phyloP scores from a whole-genome alignment of 2,797 vertebrate species.

The Sebastes iracundus region DNA sequence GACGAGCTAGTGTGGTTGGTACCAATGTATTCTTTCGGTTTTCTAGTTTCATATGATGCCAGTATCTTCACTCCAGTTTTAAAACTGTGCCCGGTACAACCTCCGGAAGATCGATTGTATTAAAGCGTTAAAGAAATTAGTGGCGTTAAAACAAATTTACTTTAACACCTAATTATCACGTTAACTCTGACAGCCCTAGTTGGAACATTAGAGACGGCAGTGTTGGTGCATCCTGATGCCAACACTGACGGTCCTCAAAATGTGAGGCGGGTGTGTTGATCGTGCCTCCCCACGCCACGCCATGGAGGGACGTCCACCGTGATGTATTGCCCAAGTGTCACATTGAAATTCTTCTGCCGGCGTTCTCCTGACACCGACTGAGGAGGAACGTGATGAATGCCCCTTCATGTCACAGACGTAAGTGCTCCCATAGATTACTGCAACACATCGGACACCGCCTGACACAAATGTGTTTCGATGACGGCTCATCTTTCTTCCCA shows the following conservation, averaged over 20 bases:
- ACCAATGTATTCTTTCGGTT: no score
- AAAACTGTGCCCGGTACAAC: no score
- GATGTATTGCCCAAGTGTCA: constrained; percentile 68
- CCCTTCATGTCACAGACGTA: constrained; percentile 68
- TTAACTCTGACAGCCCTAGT: neutral
- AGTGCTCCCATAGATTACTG: constrained; percentile 78
- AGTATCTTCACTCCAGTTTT: no score
- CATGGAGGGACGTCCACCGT: constrained; percentile 42
- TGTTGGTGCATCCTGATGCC: constrained; percentile 30
- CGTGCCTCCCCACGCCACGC: constrained; percentile 8
- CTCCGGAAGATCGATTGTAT: no score
- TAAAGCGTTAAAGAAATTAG: no score
- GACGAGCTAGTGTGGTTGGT: no score
- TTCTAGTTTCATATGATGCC: no score
- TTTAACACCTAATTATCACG: no score
- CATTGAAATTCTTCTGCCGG: constrained; percentile 75
- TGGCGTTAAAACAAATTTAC: no score
- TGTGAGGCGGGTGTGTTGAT: constrained; percentile 29
- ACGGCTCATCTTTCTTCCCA: constrained; percentile 79
- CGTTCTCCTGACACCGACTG: constrained; percentile 51
- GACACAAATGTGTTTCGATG: constrained; percentile 76
- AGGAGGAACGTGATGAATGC: constrained; percentile 77
- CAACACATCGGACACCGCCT: constrained; percentile 67
- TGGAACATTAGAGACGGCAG: constrained; percentile 6
- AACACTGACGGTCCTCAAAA: constrained; percentile 19